Evolutionary conservation across 2,888 invertebrate species (phyloP).

Genomic region (Incurvaria masculella): DNA sequence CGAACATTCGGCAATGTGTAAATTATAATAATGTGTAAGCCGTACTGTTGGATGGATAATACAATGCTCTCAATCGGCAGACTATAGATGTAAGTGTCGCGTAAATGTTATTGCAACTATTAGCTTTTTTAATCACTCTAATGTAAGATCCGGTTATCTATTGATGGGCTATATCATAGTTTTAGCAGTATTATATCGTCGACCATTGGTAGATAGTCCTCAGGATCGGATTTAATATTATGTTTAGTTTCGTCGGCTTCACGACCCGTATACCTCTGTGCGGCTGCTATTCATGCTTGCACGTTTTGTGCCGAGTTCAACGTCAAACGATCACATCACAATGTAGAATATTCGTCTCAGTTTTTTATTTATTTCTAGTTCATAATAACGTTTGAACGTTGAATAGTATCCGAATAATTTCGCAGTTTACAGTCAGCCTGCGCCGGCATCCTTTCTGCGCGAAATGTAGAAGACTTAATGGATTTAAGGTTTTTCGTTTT

Average conservation of each 20-base stretch:
- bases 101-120: conserved; percentile 17
- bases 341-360: too few relatives aligned
- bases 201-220: conserved; percentile 17
- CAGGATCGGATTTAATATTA: conserved; percentile 22
- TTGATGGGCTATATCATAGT: conserved; percentile 25
- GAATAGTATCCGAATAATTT: too few relatives aligned
- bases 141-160: neutral
- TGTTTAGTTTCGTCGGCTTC: neutral
- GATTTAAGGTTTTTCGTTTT: too few relatives aligned
- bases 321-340: too few relatives aligned
- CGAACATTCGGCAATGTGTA: neutral
- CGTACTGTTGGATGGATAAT: conserved; percentile 9
- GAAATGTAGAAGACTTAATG: too few relatives aligned
- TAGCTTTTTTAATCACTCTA: conserved; percentile 13
- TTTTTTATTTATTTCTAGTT: too few relatives aligned
- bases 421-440: too few relatives aligned
- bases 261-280: too few relatives aligned
- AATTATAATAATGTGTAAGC: conserved; percentile 13
- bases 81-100: conserved; percentile 22
- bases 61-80: conserved; percentile 24
- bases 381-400: too few relatives aligned
- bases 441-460: too few relatives aligned
- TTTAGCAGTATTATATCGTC: conserved; percentile 47
- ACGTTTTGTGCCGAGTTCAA: too few relatives aligned
- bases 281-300: too few relatives aligned